These are phyloP conservation scores for Hippocampus barbouri DNA, from an alignment of 2,113 vertebrate genomes.

Conservation along the genomic window DNA sequence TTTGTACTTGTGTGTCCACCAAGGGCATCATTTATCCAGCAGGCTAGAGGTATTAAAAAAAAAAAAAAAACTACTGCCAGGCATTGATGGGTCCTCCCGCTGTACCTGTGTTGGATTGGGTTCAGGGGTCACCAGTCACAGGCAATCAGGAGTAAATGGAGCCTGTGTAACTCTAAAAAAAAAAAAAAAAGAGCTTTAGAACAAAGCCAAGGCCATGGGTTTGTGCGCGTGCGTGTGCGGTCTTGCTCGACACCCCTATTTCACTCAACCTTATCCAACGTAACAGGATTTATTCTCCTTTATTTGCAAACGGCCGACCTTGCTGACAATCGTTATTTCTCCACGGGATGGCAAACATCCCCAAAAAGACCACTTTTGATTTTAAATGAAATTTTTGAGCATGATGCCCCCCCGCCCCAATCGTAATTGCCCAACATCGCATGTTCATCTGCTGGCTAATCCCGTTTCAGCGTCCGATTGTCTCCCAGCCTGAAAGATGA, in stretches of 20 bases:
- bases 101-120: slow-evolving; percentile 70
- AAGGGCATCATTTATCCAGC: slow-evolving; percentile 71
- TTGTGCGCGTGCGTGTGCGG: slow-evolving; percentile 15
- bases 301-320: slow-evolving; percentile 56
- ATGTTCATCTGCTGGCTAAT: slow-evolving; percentile 44
- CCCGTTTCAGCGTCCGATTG: slow-evolving; percentile 47
- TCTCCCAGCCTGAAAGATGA: slow-evolving; percentile 18
- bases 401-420: slow-evolving; percentile 3
- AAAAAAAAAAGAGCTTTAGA: slow-evolving; percentile 58
- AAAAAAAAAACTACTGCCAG: slow-evolving; percentile 65
- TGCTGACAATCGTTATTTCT: slow-evolving; percentile 31
- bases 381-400: slow-evolving; percentile 28
- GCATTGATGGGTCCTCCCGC: slow-evolving; percentile 63
- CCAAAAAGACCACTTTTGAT: slow-evolving; percentile 17
- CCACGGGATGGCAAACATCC: slow-evolving; percentile 24
- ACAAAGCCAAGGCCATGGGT: slow-evolving; percentile 64
- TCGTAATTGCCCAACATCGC: slow-evolving; percentile 4
- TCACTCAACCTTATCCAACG: slow-evolving; percentile 40
- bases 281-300: slow-evolving; percentile 65
- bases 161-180: slow-evolving; percentile 62
- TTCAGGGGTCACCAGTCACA: slow-evolving; percentile 69
- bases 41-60: slow-evolving; percentile 46
- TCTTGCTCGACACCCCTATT: slow-evolving; percentile 18
- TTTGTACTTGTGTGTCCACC: slow-evolving; percentile 44
- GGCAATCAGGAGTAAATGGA: slow-evolving; percentile 75